Evolutionary conservation across 2,888 invertebrate genomes (phyloP), one percentile per base, ranked within the genome.

Genomic region (Pteria penguin): DNA sequence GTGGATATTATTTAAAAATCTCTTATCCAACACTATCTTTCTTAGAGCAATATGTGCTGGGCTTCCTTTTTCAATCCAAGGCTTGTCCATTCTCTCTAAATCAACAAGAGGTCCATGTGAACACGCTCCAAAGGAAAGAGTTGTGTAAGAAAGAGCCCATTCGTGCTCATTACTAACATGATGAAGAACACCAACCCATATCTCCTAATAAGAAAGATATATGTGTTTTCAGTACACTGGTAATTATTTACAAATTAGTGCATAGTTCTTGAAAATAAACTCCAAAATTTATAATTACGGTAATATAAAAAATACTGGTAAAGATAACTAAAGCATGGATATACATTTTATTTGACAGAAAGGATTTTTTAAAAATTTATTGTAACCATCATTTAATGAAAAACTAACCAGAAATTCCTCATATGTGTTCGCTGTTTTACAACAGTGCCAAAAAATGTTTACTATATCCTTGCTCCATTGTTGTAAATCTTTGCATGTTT

Each of bases 161-260:
- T 74, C 60, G 24, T 79, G 79, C 60, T 79, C 74, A 61, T 75
- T 65, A 11, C 57, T 32, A n/a, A 76, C 67, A 61, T 79, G 76
- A 45, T 76, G 75, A 1, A 76, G 33, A 14, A 71, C 24, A 24
- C 75, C 69, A 66, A 60, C 58, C 78, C 78, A 58, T 24, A 58
- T 26, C 14, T 58, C 58, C 58, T 58, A 31, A 54, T 71, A 62
- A 27, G 14, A 22, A 22, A 66, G n/a, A n/a, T n/a, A n/a, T n/a
- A n/a, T n/a, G n/a, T n/a, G n/a, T n/a, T n/a, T n/a, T n/a, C n/a
- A n/a, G n/a, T n/a, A n/a, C n/a, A n/a, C n/a, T n/a, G n/a, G n/a
- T n/a, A n/a, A n/a, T n/a, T n/a, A n/a, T n/a, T n/a, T n/a, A n/a
- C n/a, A n/a, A n/a, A n/a, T n/a, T n/a, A n/a, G n/a, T n/a, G n/a